Base-by-base conservation (phyloP, 2,888 invertebrate species). In the Hyposoter dolosus region DNA sequence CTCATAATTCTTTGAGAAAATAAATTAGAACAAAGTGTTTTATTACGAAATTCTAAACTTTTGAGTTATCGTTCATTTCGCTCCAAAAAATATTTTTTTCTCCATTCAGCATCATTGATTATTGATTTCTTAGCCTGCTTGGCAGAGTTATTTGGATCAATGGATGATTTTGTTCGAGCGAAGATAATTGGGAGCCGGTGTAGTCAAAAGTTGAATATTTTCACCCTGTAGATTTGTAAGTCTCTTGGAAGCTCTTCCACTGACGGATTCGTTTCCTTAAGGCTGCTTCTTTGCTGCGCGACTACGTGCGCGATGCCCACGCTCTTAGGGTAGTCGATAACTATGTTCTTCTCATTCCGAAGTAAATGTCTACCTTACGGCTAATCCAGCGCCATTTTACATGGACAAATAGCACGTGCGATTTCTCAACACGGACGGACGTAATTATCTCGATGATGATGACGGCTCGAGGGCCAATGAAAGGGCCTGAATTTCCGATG, bases 191-290 rank as follows among this genome's bases (percentile, higher is more conserved):
- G 23, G 23, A 56, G 10, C 10, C 23, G 23, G 19, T 23, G 56
- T 10, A 23, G 23, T 23, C 56, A 0, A 23, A 28, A 28, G 56
- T 56, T 56, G 3, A 12, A 56, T 56, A 10, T 9, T 23, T 15
- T 28, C 28, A 60, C 28, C 60, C 28, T 12, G 28, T 60, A 28
- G 60, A 43, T 47, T 45, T 32, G 7, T 23, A 35, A 32, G 40
- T 63, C 65, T n/a, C 50, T 17, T 68, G 28, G 69, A 43, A 66
- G 68, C 71, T 56, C n/a, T 53, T 47, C 40, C 66, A 82, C 75
- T 75, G 76, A 84, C 72, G 88, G 87, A 90, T 90, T 90, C 90
- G 89, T 90, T 89, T 88, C 83, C 83, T 76, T 40, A 80, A 89
- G 85, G 87, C 82, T 88, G 87, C 82, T 88, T 88, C 88, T 88